Base-by-base conservation (phyloP, 1,140 invertebrate species). In the Drosophila watanabei region DNA sequence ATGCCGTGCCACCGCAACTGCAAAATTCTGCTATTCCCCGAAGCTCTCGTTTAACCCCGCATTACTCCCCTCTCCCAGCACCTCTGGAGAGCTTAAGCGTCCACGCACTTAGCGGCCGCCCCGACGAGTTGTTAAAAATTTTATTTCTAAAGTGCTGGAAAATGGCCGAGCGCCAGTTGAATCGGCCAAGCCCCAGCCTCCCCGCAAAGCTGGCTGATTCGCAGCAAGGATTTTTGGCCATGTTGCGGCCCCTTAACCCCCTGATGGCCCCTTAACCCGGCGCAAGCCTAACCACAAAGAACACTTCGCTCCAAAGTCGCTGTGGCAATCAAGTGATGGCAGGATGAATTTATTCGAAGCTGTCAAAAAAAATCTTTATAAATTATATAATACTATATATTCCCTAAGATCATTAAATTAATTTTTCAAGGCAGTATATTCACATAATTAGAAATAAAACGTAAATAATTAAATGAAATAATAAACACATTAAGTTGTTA, bases 101-200 rank as follows among this genome's bases (percentile, higher is more conserved):
- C 85, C 75, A 89, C 82, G 86, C 85, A 89, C 86, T 85, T 90
- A 89, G 79, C 81, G 79, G 75, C 78, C 82, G 86, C 86, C 78
- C 83, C 78, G 70, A 65, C 86, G 79, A 90, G 85, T 82, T 89
- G 81, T 85, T 90, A 79, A 89, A 85, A 89, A 89, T 89, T 89
- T 70, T 85, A 90, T 90, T 90, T 62, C 63, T 85, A 90, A 82
- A 89, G 81, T 89, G 86, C 86, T 90, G 75, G 73, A 76, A 89
- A 90, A 89, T 89, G 84, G 82, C 48, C 78, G 80, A 80, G 68
- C 75, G 78, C 54, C 49, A 52, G 49, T 52, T 88, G 75, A 78
- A 71, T 54, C 32, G 56, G 41, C 45, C 52, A 58, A 61, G 13
- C n/a, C n/a, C 16, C 28, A 30, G 20, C 48, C 33, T 7, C 52